phyloP scores from a whole-genome alignment of 2,888 invertebrate genomes.

The Schizaphis graminum region DNA sequence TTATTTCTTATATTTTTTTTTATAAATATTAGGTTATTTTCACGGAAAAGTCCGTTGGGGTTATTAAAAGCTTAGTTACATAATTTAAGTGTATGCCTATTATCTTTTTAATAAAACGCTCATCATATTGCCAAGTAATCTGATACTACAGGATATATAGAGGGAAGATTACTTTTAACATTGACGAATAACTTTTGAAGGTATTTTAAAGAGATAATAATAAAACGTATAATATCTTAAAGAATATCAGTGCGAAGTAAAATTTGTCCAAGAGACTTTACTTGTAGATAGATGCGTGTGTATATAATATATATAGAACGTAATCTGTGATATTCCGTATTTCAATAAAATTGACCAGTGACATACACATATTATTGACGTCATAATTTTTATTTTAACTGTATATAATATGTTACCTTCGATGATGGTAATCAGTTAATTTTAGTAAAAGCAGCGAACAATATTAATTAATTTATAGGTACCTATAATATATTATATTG shows the following conservation, averaged over 20 bases:
- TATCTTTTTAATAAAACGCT: not conserved
- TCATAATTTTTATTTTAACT: too few species aligned
- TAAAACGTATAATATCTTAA: not conserved
- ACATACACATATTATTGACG: not conserved
- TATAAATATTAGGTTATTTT: too few species aligned
- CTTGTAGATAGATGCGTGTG: not conserved
- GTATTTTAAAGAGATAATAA: not conserved
- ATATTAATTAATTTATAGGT: too few species aligned
- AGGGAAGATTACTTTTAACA: not conserved
- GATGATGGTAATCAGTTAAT: too few species aligned
- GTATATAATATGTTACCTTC: too few species aligned
- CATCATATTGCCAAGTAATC: not conserved
- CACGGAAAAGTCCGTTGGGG: too few species aligned
- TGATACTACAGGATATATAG: not conserved
- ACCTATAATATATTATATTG: too few species aligned
- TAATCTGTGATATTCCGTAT: not conserved
- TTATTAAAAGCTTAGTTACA: too few species aligned
- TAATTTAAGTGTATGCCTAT: not conserved
- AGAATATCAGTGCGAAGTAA: not conserved
- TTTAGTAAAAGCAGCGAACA: too few species aligned
- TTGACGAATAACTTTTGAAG: not conserved
- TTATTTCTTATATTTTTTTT: too few species aligned
- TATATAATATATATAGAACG: not conserved
- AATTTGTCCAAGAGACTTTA: not conserved
- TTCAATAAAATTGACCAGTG: not conserved